Conservation (phyloP, 1,140 invertebrate species). For the Aphidius ervi region DNA sequence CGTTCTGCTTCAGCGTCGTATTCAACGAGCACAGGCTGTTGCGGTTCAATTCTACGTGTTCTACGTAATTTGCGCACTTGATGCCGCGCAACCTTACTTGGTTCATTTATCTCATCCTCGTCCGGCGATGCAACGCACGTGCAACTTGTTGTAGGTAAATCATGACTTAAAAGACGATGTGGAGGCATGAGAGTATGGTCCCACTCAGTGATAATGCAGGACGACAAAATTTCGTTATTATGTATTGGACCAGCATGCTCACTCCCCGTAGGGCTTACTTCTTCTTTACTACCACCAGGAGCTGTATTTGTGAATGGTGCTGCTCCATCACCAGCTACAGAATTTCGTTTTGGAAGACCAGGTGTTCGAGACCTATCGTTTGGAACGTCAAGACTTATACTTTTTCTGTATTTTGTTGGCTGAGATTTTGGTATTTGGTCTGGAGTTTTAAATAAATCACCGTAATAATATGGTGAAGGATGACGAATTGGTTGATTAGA, state of each 20-base stretch:
- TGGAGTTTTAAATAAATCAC: conserved; percentile 63
- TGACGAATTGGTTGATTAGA: conserved; percentile 56
- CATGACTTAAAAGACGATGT: conserved; percentile 47
- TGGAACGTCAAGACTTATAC: conserved; percentile 65
- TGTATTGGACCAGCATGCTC: conserved; percentile 37
- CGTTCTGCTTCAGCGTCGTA: conserved; percentile 24
- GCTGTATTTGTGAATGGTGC: conserved; percentile 16
- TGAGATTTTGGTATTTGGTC: conserved; percentile 38
- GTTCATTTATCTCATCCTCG: conserved; percentile 56
- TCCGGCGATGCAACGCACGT: conserved; percentile 59
- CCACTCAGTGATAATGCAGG: conserved; percentile 51
- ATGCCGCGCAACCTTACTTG: conserved; percentile 54
- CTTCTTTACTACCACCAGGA: conserved; percentile 25
- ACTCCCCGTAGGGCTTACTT: conserved; percentile 39
- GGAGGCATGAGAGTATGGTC: conserved; percentile 53
- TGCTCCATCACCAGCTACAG: conserved; percentile 63
- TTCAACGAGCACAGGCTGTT: conserved; percentile 41
- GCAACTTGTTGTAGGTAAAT: conserved; percentile 57
- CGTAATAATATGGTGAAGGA: conserved; percentile 75
- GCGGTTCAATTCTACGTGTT: conserved; percentile 41
- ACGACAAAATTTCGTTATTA: conserved; percentile 42
- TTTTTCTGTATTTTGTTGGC: conserved; percentile 56
- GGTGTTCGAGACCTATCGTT: conserved; percentile 50
- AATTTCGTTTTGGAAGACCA: conserved; percentile 59
- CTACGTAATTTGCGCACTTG: conserved; percentile 49